phyloP scores from a whole-genome alignment of 2,797 vertebrate species.

The Poecilia wingei region DNA sequence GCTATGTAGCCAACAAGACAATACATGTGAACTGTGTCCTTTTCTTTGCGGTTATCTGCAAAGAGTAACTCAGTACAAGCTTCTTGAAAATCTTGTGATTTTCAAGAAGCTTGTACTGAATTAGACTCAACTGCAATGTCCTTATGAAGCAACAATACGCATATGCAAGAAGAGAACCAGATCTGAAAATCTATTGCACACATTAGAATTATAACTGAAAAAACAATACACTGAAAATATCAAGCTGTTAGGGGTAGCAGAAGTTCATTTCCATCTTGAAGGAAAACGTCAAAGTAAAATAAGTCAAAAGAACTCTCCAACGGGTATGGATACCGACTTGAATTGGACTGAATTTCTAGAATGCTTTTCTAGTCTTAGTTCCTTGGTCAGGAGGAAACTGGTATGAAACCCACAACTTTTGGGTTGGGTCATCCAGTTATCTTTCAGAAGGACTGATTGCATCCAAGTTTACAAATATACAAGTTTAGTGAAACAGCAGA shows the following conservation, averaged over 20 bases:
- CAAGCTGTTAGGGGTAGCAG: not conserved
- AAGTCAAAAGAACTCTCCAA: not conserved
- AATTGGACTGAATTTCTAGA: not conserved
- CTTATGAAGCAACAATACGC: not conserved
- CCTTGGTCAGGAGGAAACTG: not conserved
- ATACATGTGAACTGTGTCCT: not conserved
- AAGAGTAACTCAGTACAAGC: no score
- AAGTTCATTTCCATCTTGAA: not conserved
- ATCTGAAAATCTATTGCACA: not conserved
- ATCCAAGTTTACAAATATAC: no score
- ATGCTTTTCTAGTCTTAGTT: not conserved
- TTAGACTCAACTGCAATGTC: not conserved
- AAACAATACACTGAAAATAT: not conserved
- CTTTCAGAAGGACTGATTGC: no score
- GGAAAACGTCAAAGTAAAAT: not conserved
- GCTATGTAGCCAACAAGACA: not conserved
- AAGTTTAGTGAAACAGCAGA: no score
- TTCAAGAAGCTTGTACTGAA: not conserved
- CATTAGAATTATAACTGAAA: not conserved
- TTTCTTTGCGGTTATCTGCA: not conserved
- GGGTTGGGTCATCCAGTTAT: not conserved
- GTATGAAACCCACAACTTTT: not conserved
- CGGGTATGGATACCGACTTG: not conserved
- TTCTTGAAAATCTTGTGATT: not conserved
- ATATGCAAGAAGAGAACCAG: not conserved